Conservation (phyloP, 1,140 invertebrate species). For the Drosophila burlai region DNA sequence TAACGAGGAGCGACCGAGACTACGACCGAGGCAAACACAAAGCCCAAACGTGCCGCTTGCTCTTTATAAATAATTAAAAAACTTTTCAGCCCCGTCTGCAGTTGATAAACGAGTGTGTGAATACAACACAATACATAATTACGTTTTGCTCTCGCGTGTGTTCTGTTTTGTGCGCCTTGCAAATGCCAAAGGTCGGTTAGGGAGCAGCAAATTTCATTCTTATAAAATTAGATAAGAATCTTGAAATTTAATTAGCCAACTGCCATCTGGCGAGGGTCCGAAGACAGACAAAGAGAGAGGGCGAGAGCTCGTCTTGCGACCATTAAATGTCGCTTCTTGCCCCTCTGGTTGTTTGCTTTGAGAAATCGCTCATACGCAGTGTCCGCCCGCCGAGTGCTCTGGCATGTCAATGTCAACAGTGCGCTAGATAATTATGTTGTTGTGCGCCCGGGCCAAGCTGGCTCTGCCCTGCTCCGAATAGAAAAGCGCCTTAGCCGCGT, state of each 20-base stretch:
- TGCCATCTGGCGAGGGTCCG: slow-evolving; percentile 34
- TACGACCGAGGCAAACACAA: slow-evolving; percentile 24
- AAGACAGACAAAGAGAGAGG: neutral
- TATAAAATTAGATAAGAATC: slow-evolving; percentile 68
- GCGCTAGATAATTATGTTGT: slow-evolving; percentile 71
- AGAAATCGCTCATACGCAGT: slow-evolving; percentile 72
- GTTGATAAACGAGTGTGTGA: slow-evolving; percentile 53
- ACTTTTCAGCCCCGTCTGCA: slow-evolving; percentile 44
- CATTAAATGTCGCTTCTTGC: slow-evolving; percentile 14
- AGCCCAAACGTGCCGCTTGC: slow-evolving; percentile 42
- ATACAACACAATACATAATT: slow-evolving; percentile 46
- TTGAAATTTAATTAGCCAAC: slow-evolving; percentile 75
- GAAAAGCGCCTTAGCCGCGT: slow-evolving; percentile 62
- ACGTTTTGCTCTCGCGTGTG: slow-evolving; percentile 31
- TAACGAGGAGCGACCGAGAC: neutral
- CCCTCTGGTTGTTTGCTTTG: slow-evolving; percentile 20
- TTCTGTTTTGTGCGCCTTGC: neutral
- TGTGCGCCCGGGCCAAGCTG: slow-evolving; percentile 28
- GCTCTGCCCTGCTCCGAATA: slow-evolving; percentile 71
- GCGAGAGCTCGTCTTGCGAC: neutral
- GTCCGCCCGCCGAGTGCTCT: slow-evolving; percentile 15
- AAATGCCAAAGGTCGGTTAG: slow-evolving; percentile 46
- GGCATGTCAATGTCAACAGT: slow-evolving; percentile 77
- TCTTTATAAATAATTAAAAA: slow-evolving; percentile 55
- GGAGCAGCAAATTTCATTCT: slow-evolving; percentile 53